A percentile compares a stretch with the other conserved stretches of the same genome.
phyloP scores from a whole-genome alignment of 1,140 invertebrate genomes.

The Drosophila miranda region DNA sequence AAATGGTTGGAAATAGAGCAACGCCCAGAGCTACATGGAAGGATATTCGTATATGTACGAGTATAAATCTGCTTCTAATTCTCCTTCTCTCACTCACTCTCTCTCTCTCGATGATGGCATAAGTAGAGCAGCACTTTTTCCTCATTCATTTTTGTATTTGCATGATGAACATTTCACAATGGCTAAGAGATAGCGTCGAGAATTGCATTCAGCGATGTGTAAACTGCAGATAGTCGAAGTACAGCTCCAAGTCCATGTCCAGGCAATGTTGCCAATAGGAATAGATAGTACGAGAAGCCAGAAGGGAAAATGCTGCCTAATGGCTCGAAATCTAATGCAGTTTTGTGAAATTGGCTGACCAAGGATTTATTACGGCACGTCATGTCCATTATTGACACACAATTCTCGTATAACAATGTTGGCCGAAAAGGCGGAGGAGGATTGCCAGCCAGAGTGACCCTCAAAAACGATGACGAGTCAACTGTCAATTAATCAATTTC shows the following conservation, averaged over 20 bases:
- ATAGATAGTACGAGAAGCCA: not conserved
- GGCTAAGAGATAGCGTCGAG: conserved; percentile 32
- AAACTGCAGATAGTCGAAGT: conserved; percentile 66
- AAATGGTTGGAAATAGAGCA: not conserved
- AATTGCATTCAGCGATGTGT: conserved; percentile 64
- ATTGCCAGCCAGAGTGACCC: conserved; percentile 32
- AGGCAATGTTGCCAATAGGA: conserved; percentile 25
- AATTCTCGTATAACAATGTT: conserved; percentile 30
- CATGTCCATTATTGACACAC: conserved; percentile 17
- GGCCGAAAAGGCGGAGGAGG: conserved; percentile 22
- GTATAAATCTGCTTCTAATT: not conserved
- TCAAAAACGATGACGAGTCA: conserved; percentile 42
- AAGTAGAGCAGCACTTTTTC: conserved; percentile 29
- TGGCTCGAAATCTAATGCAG: conserved; percentile 67
- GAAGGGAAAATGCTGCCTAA: conserved; percentile 46
- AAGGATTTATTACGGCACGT: not conserved
- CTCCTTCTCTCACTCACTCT: not conserved
- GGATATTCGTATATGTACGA: not conserved
- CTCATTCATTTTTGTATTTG: conserved; percentile 24
- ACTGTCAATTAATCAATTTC: conserved; percentile 76
- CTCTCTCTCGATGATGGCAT: conserved; percentile 21
- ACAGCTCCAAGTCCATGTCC: conserved; percentile 11
- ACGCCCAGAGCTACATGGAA: not conserved
- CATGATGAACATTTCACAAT: conserved; percentile 36
- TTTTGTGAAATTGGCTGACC: conserved; percentile 57